Evolutionary conservation across 2,888 invertebrate genomes (phyloP).

Genomic region (Ichneumoninae sp.): DNA sequence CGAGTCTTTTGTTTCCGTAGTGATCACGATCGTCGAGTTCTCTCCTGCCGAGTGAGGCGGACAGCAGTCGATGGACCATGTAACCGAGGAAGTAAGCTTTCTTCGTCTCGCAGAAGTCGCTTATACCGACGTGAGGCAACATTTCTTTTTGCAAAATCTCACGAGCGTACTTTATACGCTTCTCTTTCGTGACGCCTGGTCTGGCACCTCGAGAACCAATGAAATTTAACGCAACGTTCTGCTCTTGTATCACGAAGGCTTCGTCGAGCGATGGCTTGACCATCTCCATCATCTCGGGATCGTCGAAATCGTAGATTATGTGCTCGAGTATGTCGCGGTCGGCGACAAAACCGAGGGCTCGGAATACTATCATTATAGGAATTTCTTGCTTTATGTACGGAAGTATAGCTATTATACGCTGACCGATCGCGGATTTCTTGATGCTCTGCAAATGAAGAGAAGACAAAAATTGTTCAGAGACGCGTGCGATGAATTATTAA

Average conservation of each 20-base stretch:
- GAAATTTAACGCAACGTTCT: conserved; percentile 99
- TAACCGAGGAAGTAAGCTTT: conserved; percentile 99
- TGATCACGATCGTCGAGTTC: conserved; percentile 99
- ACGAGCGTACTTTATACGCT: conserved; percentile 99
- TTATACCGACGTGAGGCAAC: conserved; percentile 99
- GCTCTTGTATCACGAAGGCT: conserved; percentile 99
- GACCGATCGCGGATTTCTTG: conserved; percentile 99
- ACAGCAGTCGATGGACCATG: conserved; percentile 98
- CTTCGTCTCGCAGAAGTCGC: conserved; percentile 99
- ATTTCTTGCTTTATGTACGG: conserved; percentile 99
- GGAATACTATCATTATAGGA: conserved; percentile 99
- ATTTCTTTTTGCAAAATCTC: conserved; percentile 99
- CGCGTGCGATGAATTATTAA: background rate
- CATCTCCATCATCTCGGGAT: conserved; percentile 99
- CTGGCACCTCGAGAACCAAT: conserved; percentile 98
- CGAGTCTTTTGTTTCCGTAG: conserved; percentile 99
- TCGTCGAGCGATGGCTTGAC: conserved; percentile 99
- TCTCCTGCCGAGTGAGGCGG: conserved; percentile 97
- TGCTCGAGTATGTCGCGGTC: conserved; percentile 99
- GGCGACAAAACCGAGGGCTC: conserved; percentile 99
- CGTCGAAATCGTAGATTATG: conserved; percentile 99
- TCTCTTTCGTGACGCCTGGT: conserved; percentile 99
- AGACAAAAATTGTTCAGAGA: background rate
- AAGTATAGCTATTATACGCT: conserved; percentile 98
- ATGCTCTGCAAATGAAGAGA: conserved; percentile 88